These are phyloP conservation scores for Zoanthus solanderi DNA, from an alignment of 92 coral and sea anemone species.

Conservation along the genomic window DNA sequence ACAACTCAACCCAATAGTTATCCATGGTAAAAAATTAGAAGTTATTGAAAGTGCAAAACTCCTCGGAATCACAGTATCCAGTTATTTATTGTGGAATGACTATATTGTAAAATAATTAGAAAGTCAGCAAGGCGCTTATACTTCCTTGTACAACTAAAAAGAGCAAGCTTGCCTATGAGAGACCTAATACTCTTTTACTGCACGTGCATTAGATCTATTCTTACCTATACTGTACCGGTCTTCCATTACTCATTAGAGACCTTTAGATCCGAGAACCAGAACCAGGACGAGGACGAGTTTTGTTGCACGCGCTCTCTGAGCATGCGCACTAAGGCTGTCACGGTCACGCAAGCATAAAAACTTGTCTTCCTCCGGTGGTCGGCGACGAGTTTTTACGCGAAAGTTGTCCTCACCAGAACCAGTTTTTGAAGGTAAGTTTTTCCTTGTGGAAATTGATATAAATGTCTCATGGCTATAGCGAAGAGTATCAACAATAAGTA, in stretches of 20 bases:
- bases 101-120: no score
- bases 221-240: no score
- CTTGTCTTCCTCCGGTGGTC: slow-evolving; percentile 19
- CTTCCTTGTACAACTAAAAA: no score
- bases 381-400: neutral
- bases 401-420: slow-evolving; percentile 30
- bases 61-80: no score
- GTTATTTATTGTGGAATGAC: no score
- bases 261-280: slow-evolving; percentile 1
- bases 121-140: no score
- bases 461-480: slow-evolving; percentile 7
- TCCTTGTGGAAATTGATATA: slow-evolving; percentile 3
- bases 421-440: slow-evolving; percentile 25
- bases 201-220: no score
- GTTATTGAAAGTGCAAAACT: no score
- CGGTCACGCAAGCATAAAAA: slow-evolving; percentile 17
- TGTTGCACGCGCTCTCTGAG: slow-evolving; percentile 8
- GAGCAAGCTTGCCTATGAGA: no score
- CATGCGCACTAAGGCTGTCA: slow-evolving; percentile 26
- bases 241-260: neutral
- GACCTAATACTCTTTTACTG: no score
- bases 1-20: no score
- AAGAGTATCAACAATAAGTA: slow-evolving; percentile 2
- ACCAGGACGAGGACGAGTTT: slow-evolving; percentile 36
- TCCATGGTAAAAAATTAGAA: no score